Base-by-base conservation (phyloP, 2,888 invertebrate genomes). In the Ophion ventricosus region DNA sequence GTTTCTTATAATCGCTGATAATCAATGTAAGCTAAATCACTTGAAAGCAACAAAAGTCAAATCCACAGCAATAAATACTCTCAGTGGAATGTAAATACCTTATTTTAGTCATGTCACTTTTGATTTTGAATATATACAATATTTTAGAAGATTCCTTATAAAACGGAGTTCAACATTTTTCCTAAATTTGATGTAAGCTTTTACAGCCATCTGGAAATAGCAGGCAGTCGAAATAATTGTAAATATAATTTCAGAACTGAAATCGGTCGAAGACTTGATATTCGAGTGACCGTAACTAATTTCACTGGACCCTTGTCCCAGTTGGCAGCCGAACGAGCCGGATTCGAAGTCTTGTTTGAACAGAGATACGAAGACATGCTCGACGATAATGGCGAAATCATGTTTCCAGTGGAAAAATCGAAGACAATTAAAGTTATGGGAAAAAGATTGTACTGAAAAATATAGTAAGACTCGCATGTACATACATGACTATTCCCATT, bases 221-320 rank as follows among this genome's bases (percentile, higher is more conserved):
- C 7, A 54, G 54, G 20, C 4, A 4, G 14, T 26, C 25, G n/a
- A 64, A 63, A 26, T 7, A 29, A 64, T 64, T 64, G 17, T 64
- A 35, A 63, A 26, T 64, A 10, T 8, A 1, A 54, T 84, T 86
- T 26, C 59, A 88, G 87, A 49, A 73, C 77, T 8, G 83, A 83
- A 20, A 73, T 89, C n/a, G 87, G 86, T 3, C 82, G 80, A 26
- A 84, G 87, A 56, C 83, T 86, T 74, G 86, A 85, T 1, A 76
- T 89, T 49, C n/a, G 49, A 80, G 83, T 80, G 4, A 88, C 87
- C 10, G 66, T 63, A 1, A 88, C 88, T 4, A 59, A 83, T 76
- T 88, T 87, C 43, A 87, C 83, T 17, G 87, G 84, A 57, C 73
- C 57, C 0, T n/a, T 83, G 26, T 88, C 88, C 29, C 86, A 86